A percentile compares a stretch with the other conserved stretches of the same genome.
Evolutionary conservation across 1,140 invertebrate genomes (phyloP).

Genomic region (Brachionus calyciflorus): DNA sequence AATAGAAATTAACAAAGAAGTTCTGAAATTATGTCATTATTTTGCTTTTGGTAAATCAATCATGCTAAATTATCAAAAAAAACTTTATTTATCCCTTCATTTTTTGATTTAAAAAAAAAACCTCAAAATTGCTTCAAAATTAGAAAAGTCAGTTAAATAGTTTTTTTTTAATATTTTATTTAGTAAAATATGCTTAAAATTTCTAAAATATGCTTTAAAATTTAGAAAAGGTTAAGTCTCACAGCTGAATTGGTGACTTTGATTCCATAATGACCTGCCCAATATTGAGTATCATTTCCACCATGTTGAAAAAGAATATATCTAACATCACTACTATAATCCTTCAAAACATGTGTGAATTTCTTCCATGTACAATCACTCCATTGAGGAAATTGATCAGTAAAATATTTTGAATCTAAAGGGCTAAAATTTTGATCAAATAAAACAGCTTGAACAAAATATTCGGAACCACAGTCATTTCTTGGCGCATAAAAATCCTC

Average conservation of each 20-base stretch:
- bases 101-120: too few species aligned
- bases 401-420: constrained; percentile 47
- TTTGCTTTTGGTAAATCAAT: too few species aligned
- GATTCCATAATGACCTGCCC: constrained; percentile 69
- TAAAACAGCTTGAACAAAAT: constrained; percentile 48
- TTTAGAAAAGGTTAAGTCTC: background rate
- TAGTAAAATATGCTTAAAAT: too few species aligned
- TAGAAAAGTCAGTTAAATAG: too few species aligned
- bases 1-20: too few species aligned
- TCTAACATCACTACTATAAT: constrained; percentile 52
- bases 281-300: constrained; percentile 66
- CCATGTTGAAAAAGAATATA: constrained; percentile 59
- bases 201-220: too few species aligned
- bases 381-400: constrained; percentile 48
- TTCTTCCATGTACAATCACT: constrained; percentile 40
- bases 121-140: too few species aligned
- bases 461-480: constrained; percentile 51
- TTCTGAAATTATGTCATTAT: too few species aligned
- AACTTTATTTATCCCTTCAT: too few species aligned
- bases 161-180: too few species aligned
- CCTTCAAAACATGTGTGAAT: constrained; percentile 51
- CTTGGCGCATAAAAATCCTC: constrained; percentile 49
- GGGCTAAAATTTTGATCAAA: constrained; percentile 40
- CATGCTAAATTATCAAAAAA: too few species aligned
- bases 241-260: constrained; percentile 69